A percentile compares a stretch with the other conserved stretches of the same genome.
phyloP scores from a whole-genome alignment of 53 echinoderm and acorn worm species.

The Temnopleurus reevesii region DNA sequence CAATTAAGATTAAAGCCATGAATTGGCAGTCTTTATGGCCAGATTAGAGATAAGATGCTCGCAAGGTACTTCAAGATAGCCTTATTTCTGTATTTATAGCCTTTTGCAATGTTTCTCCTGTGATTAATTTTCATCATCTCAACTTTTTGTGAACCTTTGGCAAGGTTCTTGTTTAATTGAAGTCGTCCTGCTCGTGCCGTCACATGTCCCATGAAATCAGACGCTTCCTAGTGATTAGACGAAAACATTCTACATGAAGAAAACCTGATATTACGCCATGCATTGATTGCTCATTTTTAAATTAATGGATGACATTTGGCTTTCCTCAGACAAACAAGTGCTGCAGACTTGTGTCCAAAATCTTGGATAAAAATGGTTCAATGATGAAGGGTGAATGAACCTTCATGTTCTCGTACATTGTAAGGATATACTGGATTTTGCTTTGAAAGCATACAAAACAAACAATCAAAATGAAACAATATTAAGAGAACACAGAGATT shows the following conservation, averaged over 20 bases:
- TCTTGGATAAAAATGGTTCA: too few relatives aligned
- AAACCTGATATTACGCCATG: background rate
- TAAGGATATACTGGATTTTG: too few relatives aligned
- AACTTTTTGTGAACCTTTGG: background rate
- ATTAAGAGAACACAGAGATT: too few relatives aligned
- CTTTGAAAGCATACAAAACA: too few relatives aligned
- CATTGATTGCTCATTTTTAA: background rate
- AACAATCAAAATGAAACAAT: too few relatives aligned
- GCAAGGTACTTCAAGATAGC: background rate
- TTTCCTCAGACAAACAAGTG: too few relatives aligned
- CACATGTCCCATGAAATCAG: conserved; percentile 23
- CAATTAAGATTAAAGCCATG: background rate
- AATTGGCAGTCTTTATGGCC: background rate
- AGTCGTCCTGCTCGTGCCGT: background rate
- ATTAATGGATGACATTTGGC: background rate
- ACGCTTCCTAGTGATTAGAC: conserved; percentile 5
- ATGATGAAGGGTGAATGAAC: too few relatives aligned
- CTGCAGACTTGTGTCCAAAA: too few relatives aligned
- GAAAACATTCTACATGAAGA: conserved; percentile 18
- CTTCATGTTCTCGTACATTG: too few relatives aligned
- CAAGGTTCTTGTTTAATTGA: conserved; percentile 22
- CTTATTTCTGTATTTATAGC: conserved; percentile 17
- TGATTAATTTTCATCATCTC: conserved; percentile 21
- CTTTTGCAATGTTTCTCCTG: background rate
- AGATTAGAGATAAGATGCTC: background rate